Evolutionary conservation across 1,140 invertebrate species (phyloP).

Genomic region (Leucophenga varia): DNA sequence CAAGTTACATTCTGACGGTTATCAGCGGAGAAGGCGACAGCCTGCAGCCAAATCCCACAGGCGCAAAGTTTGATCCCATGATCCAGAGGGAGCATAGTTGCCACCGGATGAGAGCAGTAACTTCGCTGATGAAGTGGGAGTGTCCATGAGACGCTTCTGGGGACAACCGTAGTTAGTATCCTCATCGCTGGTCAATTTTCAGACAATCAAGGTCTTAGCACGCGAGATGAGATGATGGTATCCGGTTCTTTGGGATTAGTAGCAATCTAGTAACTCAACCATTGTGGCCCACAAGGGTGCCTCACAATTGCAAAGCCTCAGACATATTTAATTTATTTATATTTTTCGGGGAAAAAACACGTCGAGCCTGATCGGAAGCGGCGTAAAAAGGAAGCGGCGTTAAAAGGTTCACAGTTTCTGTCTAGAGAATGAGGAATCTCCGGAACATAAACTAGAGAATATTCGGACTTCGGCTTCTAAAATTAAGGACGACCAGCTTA

Average conservation of each 20-base stretch:
- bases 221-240: constrained; percentile 97
- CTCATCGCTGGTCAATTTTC: constrained; percentile 95
- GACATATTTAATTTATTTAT: constrained; percentile 47
- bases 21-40: constrained; percentile 98
- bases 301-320: constrained; percentile 90
- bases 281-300: constrained; percentile 94
- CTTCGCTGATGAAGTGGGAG: constrained; percentile 98
- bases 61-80: constrained; percentile 98
- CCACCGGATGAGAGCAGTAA: constrained; percentile 98
- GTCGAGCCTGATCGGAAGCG: no score
- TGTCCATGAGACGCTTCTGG: constrained; percentile 94
- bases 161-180: constrained; percentile 93
- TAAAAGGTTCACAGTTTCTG: no score
- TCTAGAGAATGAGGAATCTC: no score
- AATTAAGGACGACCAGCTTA: no score
- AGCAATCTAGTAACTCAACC: constrained; percentile 99
- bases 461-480: no score
- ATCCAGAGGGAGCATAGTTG: constrained; percentile 98
- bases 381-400: no score
- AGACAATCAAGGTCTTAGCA: constrained; percentile 97
- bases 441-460: no score
- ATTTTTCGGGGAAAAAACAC: no score
- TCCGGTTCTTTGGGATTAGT: constrained; percentile 98
- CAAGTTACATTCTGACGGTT: constrained; percentile 99
- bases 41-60: constrained; percentile 97